Percentiles rank a stretch among this genome's conserved stretches.
Conservation (phyloP, 2,888 invertebrate species). For the Rhogogaster chlorosoma region DNA sequence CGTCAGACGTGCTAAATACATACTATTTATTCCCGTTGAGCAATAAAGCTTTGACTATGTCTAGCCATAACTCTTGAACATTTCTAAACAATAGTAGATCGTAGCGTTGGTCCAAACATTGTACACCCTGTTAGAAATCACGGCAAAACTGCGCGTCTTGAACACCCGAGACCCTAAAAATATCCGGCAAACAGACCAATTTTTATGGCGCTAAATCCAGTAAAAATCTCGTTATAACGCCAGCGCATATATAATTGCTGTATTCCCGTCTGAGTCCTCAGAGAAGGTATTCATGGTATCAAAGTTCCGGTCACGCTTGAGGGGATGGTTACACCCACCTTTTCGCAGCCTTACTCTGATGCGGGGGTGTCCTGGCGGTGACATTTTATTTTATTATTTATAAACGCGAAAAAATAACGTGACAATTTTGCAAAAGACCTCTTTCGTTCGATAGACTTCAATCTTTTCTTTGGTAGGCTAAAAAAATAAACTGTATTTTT, state of each 20-base stretch:
- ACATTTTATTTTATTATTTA: background rate
- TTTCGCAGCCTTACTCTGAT: background rate
- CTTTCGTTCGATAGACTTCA: background rate
- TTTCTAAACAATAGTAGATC: slow-evolving; percentile 44
- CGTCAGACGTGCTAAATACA: slow-evolving; percentile 32
- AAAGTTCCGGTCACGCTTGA: background rate
- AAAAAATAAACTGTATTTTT: background rate
- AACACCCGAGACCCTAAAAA: slow-evolving; percentile 39
- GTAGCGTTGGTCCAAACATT: slow-evolving; percentile 7
- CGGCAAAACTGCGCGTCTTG: background rate
- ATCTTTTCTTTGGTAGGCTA: background rate
- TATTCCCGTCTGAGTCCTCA: background rate
- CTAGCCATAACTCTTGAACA: slow-evolving; percentile 49
- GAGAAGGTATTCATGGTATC: background rate
- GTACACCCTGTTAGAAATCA: slow-evolving; percentile 31
- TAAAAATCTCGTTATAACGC: slow-evolving; percentile 14
- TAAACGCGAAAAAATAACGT: background rate
- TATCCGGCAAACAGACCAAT: slow-evolving; percentile 9
- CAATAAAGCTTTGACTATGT: slow-evolving; percentile 38
- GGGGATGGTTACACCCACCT: background rate
- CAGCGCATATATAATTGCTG: slow-evolving; percentile 20
- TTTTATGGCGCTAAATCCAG: background rate
- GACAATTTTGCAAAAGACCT: background rate
- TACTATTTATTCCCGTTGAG: slow-evolving; percentile 34
- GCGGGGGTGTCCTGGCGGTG: background rate